These are phyloP conservation scores for Upupa epops DNA, from an alignment of 2,113 vertebrate species.

Conservation along the genomic window DNA sequence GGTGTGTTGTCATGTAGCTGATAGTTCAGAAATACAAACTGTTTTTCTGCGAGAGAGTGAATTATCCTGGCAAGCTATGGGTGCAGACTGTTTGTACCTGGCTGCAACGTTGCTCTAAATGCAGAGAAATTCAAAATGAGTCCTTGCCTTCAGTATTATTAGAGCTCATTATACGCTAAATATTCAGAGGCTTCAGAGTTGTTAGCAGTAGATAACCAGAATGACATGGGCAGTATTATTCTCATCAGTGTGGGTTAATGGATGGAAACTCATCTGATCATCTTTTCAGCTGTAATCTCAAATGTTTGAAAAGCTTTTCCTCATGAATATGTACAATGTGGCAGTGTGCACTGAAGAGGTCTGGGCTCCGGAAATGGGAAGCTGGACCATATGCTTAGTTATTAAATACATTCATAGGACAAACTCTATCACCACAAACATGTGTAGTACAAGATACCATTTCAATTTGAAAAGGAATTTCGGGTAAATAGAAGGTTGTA, in stretches of 20 bases:
- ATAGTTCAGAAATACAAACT: neutral
- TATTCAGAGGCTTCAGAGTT: constrained; percentile 37
- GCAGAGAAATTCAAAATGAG: neutral
- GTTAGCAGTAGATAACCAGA: constrained; percentile 30
- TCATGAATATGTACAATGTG: neutral
- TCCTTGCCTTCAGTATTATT: neutral
- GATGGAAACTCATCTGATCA: constrained; percentile 55
- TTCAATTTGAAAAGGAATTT: constrained; percentile 61
- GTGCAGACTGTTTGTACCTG: neutral
- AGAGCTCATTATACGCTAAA: constrained; percentile 50
- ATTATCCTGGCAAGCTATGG: neutral
- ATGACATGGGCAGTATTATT: constrained; percentile 28
- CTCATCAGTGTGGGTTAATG: constrained; percentile 57
- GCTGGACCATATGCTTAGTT: constrained; percentile 26
- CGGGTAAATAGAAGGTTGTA: constrained; percentile 24
- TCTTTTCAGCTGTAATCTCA: neutral
- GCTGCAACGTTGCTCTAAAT: neutral
- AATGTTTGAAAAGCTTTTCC: neutral
- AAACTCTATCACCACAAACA: constrained; percentile 32
- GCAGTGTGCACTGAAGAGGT: neutral
- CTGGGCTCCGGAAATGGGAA: neutral
- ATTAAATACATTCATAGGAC: constrained; percentile 62
- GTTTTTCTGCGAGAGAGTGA: neutral
- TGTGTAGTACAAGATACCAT: constrained; percentile 46
- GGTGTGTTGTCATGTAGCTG: neutral